Percentiles rank a stretch among this genome's conserved stretches.
These are phyloP conservation scores for Perizoma affinitatum DNA, from an alignment of 2,888 invertebrate genomes.

Conservation along the genomic window DNA sequence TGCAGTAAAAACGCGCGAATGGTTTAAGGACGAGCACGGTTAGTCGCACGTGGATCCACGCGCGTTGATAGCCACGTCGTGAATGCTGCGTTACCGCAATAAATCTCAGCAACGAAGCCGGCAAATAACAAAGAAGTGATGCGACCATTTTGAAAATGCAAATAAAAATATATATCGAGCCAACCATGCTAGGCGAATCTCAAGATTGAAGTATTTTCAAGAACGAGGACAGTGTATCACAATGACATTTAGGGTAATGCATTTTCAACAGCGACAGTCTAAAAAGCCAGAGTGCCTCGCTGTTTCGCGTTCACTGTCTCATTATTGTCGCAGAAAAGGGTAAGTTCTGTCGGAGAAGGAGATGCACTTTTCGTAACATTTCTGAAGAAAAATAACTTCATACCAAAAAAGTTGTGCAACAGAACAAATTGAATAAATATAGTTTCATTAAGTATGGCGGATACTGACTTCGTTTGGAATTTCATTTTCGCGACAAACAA, in stretches of 20 bases:
- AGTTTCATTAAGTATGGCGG: slow-evolving; percentile 48
- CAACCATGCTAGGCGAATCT: slow-evolving; percentile 29
- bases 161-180: slow-evolving; percentile 41
- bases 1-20: slow-evolving; percentile 78
- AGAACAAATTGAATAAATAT: slow-evolving; percentile 44
- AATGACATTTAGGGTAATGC: slow-evolving; percentile 54
- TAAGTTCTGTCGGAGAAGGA: slow-evolving; percentile 48
- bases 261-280: slow-evolving; percentile 50
- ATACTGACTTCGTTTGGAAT: slow-evolving; percentile 59
- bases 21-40: slow-evolving; percentile 65
- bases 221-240: slow-evolving; percentile 45
- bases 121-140: slow-evolving; percentile 36
- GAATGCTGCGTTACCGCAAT: slow-evolving; percentile 57
- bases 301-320: slow-evolving; percentile 58
- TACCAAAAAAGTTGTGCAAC: slow-evolving; percentile 30
- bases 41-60: slow-evolving; percentile 77
- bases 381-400: slow-evolving; percentile 46
- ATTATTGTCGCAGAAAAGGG: slow-evolving; percentile 58
- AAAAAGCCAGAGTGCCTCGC: slow-evolving; percentile 55
- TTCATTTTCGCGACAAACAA: slow-evolving; percentile 66
- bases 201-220: slow-evolving; percentile 33
- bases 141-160: slow-evolving; percentile 41
- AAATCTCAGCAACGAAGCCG: slow-evolving; percentile 37
- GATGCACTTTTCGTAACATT: slow-evolving; percentile 48
- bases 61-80: slow-evolving; percentile 75